Base-by-base conservation (phyloP, 2,113 vertebrate genomes). In the Phalacrocorax brasilianus region DNA sequence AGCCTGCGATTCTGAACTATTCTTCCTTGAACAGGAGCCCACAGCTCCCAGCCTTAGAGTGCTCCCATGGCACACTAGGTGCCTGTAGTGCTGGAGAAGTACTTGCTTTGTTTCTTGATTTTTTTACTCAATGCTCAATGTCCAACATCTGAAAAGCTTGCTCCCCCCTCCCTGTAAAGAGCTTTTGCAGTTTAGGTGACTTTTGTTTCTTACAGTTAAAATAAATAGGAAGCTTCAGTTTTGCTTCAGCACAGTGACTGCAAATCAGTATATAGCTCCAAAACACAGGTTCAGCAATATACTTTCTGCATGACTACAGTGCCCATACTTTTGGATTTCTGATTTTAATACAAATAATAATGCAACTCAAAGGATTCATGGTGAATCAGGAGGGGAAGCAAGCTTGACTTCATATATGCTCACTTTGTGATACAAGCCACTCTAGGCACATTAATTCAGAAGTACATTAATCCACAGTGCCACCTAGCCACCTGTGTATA, bases 381-480 rank as follows among this genome's bases (percentile, higher is more conserved):
- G 33, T 38, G 59, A 84, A 73, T 30, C 47, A 67, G 76, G 44
- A 93, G 26, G 33, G 49, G 42, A 91, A 61, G 68, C 42, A 84
- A 86, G 58, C 49, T 38, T 91, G 70, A 61, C 61, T 82, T 95
- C 68, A 91, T 70, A 82, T 89, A 68, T 40, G 72, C 58, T 91
- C 76, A 72, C 47, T 79, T 92, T 88, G 47, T 65, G 92, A 93
- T 96, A 95, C 62, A 92, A 94, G 42, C 81, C 91, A 82, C 93
- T 96, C 90, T 71, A 94, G 78, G 66, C 88, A 93, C 93, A 93
- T 96, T 97, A 95, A 96, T 97, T 87, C 90, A 84, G 75, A 88
- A 92, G 86, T 96, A 97, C 74, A 87, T 97, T 97, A 96, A 97
- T 97, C 96, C 95, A 97, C 96, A 97, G 95, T 97, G 97, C 97